Conservation (phyloP, 2,888 invertebrate genomes). For the Agrotis exclamationis region DNA sequence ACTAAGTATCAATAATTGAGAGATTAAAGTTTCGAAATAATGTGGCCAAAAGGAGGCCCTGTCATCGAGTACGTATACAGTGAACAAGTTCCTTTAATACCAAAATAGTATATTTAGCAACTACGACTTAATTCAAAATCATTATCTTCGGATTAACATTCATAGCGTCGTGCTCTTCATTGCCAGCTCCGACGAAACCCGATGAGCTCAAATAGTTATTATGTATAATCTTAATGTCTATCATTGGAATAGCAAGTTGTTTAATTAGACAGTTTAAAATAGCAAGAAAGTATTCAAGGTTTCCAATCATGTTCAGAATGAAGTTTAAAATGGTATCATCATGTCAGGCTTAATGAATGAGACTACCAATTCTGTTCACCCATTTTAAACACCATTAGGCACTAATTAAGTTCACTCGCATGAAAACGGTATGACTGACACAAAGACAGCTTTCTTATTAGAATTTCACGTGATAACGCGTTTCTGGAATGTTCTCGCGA, state of each 20-base stretch:
- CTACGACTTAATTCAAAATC: constrained; percentile 21
- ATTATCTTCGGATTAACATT: constrained; percentile 32
- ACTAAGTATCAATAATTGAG: too few relatives aligned
- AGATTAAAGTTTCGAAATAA: too few relatives aligned
- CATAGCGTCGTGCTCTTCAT: constrained; percentile 23
- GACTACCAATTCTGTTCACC: constrained; percentile 37
- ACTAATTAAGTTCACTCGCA: constrained; percentile 63
- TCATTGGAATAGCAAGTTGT: constrained; percentile 22
- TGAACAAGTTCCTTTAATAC: background rate
- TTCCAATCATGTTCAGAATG: constrained; percentile 34
- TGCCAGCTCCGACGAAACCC: constrained; percentile 24
- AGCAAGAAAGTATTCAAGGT: constrained; percentile 17
- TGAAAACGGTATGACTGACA: constrained; percentile 60
- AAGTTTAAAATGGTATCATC: constrained; percentile 31
- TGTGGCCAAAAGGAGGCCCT: too few relatives aligned
- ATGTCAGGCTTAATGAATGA: constrained; percentile 48
- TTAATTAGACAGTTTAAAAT: constrained; percentile 31
- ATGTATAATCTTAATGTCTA: constrained; percentile 35
- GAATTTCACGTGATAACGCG: constrained; percentile 59
- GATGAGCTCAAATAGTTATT: constrained; percentile 31
- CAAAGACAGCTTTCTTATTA: constrained; percentile 63
- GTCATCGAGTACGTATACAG: too few relatives aligned
- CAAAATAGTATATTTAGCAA: background rate
- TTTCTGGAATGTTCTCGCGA: constrained; percentile 55
- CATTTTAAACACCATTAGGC: constrained; percentile 55